Conservation (phyloP, 2,113 vertebrate species). For the Entomyzon cyanotis region DNA sequence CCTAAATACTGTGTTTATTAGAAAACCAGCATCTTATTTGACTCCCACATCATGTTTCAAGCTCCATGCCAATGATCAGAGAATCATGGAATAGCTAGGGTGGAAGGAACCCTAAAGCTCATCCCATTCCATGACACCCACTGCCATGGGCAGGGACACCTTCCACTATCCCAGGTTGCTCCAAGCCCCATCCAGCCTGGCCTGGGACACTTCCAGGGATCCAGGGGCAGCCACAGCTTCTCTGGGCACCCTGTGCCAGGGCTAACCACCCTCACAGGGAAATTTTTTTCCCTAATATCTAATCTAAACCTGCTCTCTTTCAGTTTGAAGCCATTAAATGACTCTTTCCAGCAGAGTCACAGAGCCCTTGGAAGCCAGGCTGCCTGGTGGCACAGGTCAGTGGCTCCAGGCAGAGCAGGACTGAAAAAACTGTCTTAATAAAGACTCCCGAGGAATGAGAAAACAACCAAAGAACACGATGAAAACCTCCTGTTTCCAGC, state of each 20-base stretch:
- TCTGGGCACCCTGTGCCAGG: background rate
- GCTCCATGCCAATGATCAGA: background rate
- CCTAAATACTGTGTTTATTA: background rate
- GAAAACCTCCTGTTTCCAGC: background rate
- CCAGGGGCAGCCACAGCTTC: background rate
- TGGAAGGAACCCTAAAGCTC: background rate
- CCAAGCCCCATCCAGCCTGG: background rate
- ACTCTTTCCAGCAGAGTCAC: background rate
- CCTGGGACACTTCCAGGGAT: background rate
- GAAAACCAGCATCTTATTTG: background rate
- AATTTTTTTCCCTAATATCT: background rate
- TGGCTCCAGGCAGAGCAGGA: background rate
- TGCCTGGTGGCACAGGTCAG: background rate
- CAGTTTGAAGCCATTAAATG: background rate
- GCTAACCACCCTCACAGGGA: rapidly evolving
- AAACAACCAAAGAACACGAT: background rate
- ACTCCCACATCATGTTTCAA: background rate
- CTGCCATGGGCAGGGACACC: background rate
- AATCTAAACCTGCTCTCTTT: background rate
- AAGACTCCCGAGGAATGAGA: background rate
- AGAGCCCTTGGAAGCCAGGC: background rate
- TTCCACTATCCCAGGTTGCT: background rate
- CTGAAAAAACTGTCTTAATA: background rate
- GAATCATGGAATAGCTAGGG: background rate
- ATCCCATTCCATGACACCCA: background rate